These are phyloP conservation scores for Gorsachius goisagi DNA, from an alignment of 2,113 vertebrate species.

Conservation along the genomic window DNA sequence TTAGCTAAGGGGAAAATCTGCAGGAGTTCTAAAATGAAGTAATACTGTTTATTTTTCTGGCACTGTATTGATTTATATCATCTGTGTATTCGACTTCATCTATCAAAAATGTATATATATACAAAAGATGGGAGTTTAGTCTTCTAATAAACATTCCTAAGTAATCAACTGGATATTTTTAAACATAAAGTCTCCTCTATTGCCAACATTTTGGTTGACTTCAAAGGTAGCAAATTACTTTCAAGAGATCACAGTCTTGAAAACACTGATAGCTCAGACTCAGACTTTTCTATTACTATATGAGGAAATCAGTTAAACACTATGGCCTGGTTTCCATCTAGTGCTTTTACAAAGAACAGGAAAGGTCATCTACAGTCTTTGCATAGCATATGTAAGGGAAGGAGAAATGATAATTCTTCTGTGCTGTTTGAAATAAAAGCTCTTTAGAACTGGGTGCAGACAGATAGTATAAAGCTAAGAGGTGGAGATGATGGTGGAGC, in stretches of 20 bases:
- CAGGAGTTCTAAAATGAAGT: neutral
- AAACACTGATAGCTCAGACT: neutral
- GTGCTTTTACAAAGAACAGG: neutral
- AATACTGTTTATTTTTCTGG: neutral
- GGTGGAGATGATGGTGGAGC: rapidly evolving
- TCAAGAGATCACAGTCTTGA: neutral
- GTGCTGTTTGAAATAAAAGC: neutral
- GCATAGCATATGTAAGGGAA: neutral
- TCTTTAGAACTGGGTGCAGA: neutral
- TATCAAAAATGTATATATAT: neutral
- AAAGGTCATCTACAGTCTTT: neutral
- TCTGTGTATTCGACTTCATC: neutral
- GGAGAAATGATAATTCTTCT: neutral
- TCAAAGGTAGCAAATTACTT: neutral
- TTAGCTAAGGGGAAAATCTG: neutral
- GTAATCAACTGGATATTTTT: neutral
- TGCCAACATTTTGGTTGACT: neutral
- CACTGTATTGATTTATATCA: neutral
- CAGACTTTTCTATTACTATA: neutral
- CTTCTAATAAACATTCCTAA: neutral
- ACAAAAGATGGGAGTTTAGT: neutral
- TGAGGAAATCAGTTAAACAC: rapidly evolving
- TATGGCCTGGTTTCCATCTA: neutral
- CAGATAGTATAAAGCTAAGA: neutral
- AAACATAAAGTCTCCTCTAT: neutral